Conservation (phyloP, 2,797 vertebrate genomes). For the Rhabdomys pumilio region DNA sequence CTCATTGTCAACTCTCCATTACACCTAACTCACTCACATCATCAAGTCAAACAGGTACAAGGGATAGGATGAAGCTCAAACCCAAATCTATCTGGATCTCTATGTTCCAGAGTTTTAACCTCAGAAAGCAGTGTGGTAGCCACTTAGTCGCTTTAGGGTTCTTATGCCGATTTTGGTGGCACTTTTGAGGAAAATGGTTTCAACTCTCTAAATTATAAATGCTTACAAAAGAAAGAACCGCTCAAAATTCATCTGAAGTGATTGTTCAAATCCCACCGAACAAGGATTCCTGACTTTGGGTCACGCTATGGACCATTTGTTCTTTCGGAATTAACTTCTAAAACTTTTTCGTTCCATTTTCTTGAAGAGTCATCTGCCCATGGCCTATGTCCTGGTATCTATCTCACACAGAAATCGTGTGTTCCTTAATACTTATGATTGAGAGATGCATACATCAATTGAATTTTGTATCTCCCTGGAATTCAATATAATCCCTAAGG, state of each 20-base stretch:
- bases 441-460: not conserved
- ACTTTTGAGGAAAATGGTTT: not conserved
- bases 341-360: not conserved
- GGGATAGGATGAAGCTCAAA: not conserved
- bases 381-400: not conserved
- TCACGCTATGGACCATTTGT: not conserved
- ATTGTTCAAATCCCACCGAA: not conserved
- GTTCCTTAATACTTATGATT: not conserved
- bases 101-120: not conserved
- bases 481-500: not conserved
- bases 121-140: not conserved
- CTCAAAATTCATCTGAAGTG: conserved; percentile 14
- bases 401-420: not conserved
- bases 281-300: not conserved
- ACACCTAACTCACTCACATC: not conserved
- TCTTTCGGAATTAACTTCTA: not conserved
- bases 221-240: not conserved
- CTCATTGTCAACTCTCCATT: not conserved
- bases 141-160: not conserved
- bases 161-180: not conserved
- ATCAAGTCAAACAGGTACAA: not conserved
- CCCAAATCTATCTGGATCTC: not conserved
- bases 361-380: not conserved
- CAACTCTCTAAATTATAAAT: not conserved
- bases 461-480: not conserved